These are phyloP conservation scores for Microctenopoma stevenorrisi DNA, from an alignment of 2,797 vertebrate species.

Conservation along the genomic window DNA sequence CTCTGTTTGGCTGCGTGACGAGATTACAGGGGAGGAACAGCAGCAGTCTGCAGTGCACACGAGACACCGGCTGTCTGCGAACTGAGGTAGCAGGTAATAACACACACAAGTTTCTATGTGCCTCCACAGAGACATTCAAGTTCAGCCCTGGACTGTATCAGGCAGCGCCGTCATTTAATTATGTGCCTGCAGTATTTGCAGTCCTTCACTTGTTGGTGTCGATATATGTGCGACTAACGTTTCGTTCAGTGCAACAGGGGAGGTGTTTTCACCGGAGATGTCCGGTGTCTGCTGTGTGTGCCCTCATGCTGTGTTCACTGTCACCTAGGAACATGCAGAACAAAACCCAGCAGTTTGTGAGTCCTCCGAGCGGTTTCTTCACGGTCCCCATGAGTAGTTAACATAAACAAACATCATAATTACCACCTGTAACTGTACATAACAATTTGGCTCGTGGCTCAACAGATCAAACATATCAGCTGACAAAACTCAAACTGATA, in stretches of 20 bases:
- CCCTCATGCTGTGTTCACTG: too few relatives aligned
- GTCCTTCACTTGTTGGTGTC: not conserved
- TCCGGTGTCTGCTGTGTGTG: too few relatives aligned
- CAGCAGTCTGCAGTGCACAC: not conserved
- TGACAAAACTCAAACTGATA: slow-evolving; percentile 2
- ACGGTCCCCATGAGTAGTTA: not conserved
- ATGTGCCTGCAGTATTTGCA: not conserved
- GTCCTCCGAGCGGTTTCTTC: not conserved
- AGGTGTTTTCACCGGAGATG: not conserved
- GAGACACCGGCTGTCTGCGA: not conserved
- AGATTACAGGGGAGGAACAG: not conserved
- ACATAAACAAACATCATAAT: too few relatives aligned
- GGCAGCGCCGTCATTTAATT: not conserved
- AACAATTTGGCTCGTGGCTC: too few relatives aligned
- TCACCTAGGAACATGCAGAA: too few relatives aligned
- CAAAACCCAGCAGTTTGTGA: not conserved
- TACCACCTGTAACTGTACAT: too few relatives aligned
- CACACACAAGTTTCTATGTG: not conserved
- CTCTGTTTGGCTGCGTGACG: not conserved
- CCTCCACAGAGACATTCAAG: not conserved
- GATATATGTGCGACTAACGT: not conserved
- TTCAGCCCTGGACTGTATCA: not conserved
- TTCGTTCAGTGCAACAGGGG: not conserved
- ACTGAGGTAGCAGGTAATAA: not conserved
- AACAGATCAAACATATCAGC: not conserved